Evolutionary conservation across 53 echinoderm and acorn worm genomes (phyloP), one percentile per base, ranked within the genome.

Genomic region (Echinometra lucunter): DNA sequence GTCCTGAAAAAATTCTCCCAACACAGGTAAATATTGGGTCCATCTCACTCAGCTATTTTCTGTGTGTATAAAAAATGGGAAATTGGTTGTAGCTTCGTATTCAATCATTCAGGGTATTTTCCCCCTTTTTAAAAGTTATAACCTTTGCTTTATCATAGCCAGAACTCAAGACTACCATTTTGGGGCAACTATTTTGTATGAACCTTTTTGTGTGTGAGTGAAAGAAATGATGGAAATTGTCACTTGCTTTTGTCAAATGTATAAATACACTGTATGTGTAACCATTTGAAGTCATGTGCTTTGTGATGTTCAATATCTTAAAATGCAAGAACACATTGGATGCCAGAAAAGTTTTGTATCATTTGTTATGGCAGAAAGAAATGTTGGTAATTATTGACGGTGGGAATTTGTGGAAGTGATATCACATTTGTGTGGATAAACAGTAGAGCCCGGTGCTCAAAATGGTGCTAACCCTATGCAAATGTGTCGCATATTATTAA

Each of bases 401-500:
- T 8, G 35, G 32, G 32, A 85, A 49, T 85, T 44, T 3, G 12
- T 25, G 49, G 28, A 25, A 13, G 47, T 85, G 28, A 6, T 13
- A 49, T 85, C 18, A 49, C 85, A 47, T 85, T 85, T 85, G 85
- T 85, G 49, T 85, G 49, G 45, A 85, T 85, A 47, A n/a, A 12
- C n/a, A n/a, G n/a, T n/a, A n/a, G 85, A 85, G 85, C 85, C 85
- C 16, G 85, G 85, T 85, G 85, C 85, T 85, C 85, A 47, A n/a
- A n/a, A 85, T 53, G 85, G 85, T 85, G 85, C 85, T 85, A 85
- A 85, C 85, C 85, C 85, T 85, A 85, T 85, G 85, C 85, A 85
- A 85, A 85, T 85, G 85, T 85, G 49, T 81, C 44, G 44, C 81
- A 21, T 42, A 85, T 21, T 12, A n/a, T 47, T 45, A 47, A 85